phyloP scores from a whole-genome alignment of 2,888 invertebrate genomes.

The Ormyrus thymus region DNA sequence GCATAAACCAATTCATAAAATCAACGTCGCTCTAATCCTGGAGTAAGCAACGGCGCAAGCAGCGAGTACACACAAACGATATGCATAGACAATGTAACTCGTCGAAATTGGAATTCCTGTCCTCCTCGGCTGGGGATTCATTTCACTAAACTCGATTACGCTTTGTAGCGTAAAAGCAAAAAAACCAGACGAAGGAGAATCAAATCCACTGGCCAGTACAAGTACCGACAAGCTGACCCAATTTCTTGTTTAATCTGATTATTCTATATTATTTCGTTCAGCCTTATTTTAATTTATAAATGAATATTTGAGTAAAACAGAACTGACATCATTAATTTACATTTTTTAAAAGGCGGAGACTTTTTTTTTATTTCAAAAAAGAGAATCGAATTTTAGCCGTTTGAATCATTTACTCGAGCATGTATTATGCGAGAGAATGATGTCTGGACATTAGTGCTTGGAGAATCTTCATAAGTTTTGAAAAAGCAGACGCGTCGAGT shows the following conservation, averaged over 20 bases:
- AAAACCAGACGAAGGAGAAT: background rate
- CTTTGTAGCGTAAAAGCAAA: background rate
- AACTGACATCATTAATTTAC: too few relatives aligned
- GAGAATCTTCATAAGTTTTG: conserved; percentile 20
- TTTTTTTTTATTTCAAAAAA: too few relatives aligned
- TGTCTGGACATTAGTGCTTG: background rate
- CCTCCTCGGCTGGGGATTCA: background rate
- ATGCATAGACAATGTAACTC: conserved; percentile 46
- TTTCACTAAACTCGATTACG: conserved; percentile 35
- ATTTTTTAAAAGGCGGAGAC: too few relatives aligned
- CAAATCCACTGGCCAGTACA: background rate
- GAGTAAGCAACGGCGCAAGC: conserved; percentile 14
- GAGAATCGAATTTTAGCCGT: too few relatives aligned
- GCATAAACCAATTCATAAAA: conserved; percentile 37
- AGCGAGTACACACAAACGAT: conserved; percentile 15
- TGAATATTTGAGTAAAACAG: too few relatives aligned
- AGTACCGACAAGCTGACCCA: background rate
- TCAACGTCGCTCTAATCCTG: conserved; percentile 27
- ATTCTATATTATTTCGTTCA: too few relatives aligned
- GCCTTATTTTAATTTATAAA: too few relatives aligned
- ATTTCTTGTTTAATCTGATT: too few relatives aligned
- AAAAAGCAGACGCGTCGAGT: conserved; percentile 2
- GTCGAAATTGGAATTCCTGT: conserved; percentile 42
- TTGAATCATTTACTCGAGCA: too few relatives aligned
- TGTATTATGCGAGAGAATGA: background rate